A percentile compares a stretch with the other conserved stretches of the same genome.
Conservation (phyloP, 53 echinoderm and acorn worm species). For the Holothuria scabra region DNA sequence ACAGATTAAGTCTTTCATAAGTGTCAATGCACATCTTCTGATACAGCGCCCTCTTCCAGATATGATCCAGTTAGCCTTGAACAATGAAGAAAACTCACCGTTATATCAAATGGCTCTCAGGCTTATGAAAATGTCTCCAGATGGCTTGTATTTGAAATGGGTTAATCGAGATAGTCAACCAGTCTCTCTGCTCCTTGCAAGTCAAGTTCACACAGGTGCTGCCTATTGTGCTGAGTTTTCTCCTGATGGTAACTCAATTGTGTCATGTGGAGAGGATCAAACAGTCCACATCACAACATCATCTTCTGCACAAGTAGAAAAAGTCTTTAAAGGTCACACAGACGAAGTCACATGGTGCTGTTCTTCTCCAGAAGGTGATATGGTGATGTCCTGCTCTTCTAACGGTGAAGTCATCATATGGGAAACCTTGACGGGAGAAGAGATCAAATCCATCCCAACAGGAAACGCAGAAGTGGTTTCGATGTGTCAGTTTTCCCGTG, state of each 20-base stretch:
- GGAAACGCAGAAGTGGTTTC: slow-evolving; percentile 11
- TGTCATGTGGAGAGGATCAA: slow-evolving; percentile 85
- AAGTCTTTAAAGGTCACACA: slow-evolving; percentile 57
- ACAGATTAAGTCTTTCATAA: slow-evolving; percentile 79
- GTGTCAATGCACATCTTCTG: slow-evolving; percentile 82
- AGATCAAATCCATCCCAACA: not conserved
- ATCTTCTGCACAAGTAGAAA: slow-evolving; percentile 58
- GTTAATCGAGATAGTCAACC: slow-evolving; percentile 27
- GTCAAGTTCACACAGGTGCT: slow-evolving; percentile 71
- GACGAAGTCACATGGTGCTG: slow-evolving; percentile 86
- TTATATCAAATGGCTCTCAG: slow-evolving; percentile 82
- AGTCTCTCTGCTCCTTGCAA: slow-evolving; percentile 68
- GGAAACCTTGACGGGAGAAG: slow-evolving; percentile 9
- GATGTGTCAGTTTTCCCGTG: slow-evolving; percentile 38
- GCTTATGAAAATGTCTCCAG: not conserved
- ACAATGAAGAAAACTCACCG: slow-evolving; percentile 52
- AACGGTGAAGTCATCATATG: slow-evolving; percentile 32
- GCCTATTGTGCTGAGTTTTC: slow-evolving; percentile 85
- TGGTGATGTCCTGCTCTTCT: slow-evolving; percentile 69
- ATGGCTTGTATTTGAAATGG: slow-evolving; percentile 29
- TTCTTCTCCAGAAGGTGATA: slow-evolving; percentile 75
- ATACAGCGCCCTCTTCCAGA: slow-evolving; percentile 71
- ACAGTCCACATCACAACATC: slow-evolving; percentile 82
- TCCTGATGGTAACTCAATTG: slow-evolving; percentile 60
- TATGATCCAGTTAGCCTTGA: slow-evolving; percentile 76